These are phyloP conservation scores for Cinclus cinclus DNA, from an alignment of 2,113 vertebrate species.

Conservation along the genomic window DNA sequence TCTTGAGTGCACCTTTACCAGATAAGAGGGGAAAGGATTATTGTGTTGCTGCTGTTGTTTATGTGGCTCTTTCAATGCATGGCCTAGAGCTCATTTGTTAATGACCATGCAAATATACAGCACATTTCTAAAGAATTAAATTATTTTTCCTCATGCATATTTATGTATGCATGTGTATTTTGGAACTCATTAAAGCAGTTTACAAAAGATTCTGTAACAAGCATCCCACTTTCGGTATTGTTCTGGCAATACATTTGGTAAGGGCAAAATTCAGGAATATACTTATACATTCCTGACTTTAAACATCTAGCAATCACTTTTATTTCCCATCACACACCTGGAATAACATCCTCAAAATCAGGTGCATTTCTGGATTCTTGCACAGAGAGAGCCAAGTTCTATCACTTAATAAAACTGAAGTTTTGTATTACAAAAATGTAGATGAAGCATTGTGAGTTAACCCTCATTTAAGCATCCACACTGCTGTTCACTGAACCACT, in stretches of 20 bases:
- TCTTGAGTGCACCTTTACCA: neutral
- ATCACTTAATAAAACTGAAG: neutral
- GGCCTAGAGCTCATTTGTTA: constrained; percentile 48
- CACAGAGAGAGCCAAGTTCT: neutral
- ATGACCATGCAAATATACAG: constrained; percentile 51
- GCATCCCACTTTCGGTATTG: neutral
- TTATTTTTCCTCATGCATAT: constrained; percentile 63
- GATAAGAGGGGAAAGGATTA: neutral
- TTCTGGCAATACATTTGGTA: neutral
- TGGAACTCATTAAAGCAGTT: constrained; percentile 49
- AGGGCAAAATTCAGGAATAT: neutral
- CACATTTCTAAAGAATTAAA: constrained; percentile 58
- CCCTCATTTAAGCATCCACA: neutral
- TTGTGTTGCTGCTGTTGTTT: neutral
- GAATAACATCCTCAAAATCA: neutral
- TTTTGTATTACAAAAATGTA: neutral
- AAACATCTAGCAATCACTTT: neutral
- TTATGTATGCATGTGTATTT: constrained; percentile 35
- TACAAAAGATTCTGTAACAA: constrained; percentile 47
- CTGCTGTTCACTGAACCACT: neutral
- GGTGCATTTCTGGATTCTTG: neutral
- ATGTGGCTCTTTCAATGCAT: constrained; percentile 17
- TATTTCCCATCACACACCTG: neutral
- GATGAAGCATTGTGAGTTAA: neutral
- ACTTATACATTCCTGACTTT: neutral